These are phyloP conservation scores for Tortrix viridana DNA, from an alignment of 2,888 invertebrate genomes.

Conservation along the genomic window DNA sequence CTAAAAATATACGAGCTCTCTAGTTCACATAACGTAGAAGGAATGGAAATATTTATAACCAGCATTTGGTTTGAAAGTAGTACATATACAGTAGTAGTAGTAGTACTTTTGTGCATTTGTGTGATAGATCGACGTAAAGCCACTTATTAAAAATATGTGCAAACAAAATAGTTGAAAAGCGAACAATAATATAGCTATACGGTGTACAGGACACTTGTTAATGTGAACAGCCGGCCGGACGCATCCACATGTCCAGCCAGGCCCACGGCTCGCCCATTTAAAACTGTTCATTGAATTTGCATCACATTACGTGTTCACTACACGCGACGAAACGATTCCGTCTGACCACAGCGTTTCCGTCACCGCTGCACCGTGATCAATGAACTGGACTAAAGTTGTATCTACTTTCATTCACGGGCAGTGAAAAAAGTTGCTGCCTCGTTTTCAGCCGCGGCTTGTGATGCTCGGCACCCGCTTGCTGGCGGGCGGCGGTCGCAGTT, in stretches of 20 bases:
- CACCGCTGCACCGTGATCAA: slow-evolving; percentile 33
- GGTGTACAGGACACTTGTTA: too few species aligned
- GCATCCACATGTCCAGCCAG: slow-evolving; percentile 30
- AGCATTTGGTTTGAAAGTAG: too few species aligned
- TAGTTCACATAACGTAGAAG: too few species aligned
- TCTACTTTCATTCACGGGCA: slow-evolving; percentile 31
- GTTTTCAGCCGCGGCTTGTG: slow-evolving; percentile 11
- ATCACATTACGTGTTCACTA: slow-evolving; percentile 40
- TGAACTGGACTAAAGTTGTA: slow-evolving; percentile 35
- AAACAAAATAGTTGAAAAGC: too few species aligned
- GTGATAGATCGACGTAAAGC: too few species aligned
- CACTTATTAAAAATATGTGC: too few species aligned
- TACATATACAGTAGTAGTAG: too few species aligned
- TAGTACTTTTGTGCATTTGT: too few species aligned
- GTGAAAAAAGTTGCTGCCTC: slow-evolving; percentile 16
- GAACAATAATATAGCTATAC: too few species aligned
- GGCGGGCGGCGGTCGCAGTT: neutral
- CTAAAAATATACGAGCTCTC: too few species aligned
- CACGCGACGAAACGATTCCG: slow-evolving; percentile 33
- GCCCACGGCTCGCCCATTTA: slow-evolving; percentile 51
- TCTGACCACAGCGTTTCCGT: slow-evolving; percentile 30
- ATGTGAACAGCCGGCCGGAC: neutral
- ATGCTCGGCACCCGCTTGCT: neutral
- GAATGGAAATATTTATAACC: too few species aligned
- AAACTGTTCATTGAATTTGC: slow-evolving; percentile 52